These are phyloP conservation scores for Batillaria attramentaria DNA, from an alignment of 1,140 invertebrate species.

Conservation along the genomic window DNA sequence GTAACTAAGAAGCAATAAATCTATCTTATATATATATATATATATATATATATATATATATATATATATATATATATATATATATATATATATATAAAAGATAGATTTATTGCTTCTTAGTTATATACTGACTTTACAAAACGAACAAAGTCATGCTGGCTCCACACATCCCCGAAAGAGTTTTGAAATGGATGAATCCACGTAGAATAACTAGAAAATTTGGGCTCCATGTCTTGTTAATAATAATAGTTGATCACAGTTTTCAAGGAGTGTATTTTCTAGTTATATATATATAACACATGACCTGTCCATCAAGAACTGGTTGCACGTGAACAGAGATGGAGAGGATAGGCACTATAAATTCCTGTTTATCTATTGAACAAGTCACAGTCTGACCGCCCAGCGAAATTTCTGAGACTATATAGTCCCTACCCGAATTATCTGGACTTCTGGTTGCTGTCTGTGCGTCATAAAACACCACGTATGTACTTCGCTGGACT, in stretches of 20 bases:
- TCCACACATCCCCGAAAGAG: neutral
- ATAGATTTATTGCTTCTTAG: neutral
- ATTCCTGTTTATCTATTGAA: too few species aligned
- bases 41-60: neutral
- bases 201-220: neutral
- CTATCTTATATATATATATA: neutral
- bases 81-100: neutral
- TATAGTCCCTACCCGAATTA: too few species aligned
- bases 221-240: too few species aligned
- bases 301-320: too few species aligned
- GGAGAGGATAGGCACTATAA: too few species aligned
- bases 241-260: neutral
- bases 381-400: too few species aligned
- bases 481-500: too few species aligned
- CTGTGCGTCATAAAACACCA: too few species aligned
- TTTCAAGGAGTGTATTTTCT: neutral
- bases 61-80: neutral
- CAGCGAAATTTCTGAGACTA: too few species aligned
- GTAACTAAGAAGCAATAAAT: neutral
- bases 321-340: too few species aligned
- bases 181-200: neutral
- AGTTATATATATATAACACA: too few species aligned
- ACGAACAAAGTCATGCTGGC: neutral
- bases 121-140: neutral
- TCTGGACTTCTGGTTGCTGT: too few species aligned